Base-by-base conservation (phyloP, 2,888 invertebrate genomes). In the Capitulum mitella region DNA sequence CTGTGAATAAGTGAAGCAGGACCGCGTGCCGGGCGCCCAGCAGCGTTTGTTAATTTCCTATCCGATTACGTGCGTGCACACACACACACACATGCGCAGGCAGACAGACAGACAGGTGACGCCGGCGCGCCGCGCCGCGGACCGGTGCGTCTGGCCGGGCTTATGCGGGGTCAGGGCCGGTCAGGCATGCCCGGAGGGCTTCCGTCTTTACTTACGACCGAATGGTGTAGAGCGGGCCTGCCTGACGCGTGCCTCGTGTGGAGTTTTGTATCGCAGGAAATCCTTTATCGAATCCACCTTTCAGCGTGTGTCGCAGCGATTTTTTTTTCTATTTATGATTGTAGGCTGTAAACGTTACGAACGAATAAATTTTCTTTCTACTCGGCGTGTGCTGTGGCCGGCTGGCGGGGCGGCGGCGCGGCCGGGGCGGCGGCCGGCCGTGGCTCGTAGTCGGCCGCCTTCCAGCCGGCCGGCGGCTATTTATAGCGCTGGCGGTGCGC, bases 321-420 rank as follows among this genome's bases (percentile, higher is more conserved):
- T 64, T 58, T 64, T 64, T 64, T 58, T 64, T 64, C 70, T 70
- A 70, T 70, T 70, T 70, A 70, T 70, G 70, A 70, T 70, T 70
- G 70, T 70, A 70, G 70, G 70, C 70, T 37, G 70, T 70, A 26
- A 26, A 40, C 70, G 70, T 70, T 37, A 70, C 64, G 22, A 32
- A 32, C 16, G 64, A 70, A 70, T 70, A 70, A 70, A 70, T 70
- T 70, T 70, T 40, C 70, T 70, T 70, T 70, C 40, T 70, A 70
- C 70, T n/a, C n/a, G 32, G 32, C 34, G 64, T 64, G 34, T 64
- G 32, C 3, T 51, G 51, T 3, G 19, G 51, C 51, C 3, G 19
- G 51, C 51, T 16, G 19, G 22, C 51, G 12, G 19, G 51, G 16
- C 19, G 22, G 19, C 51, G 51, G 16, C 19, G 22, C 3, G 51